Conservation (phyloP, 2,113 vertebrate genomes). For the Melanerpes aurifrons region DNA sequence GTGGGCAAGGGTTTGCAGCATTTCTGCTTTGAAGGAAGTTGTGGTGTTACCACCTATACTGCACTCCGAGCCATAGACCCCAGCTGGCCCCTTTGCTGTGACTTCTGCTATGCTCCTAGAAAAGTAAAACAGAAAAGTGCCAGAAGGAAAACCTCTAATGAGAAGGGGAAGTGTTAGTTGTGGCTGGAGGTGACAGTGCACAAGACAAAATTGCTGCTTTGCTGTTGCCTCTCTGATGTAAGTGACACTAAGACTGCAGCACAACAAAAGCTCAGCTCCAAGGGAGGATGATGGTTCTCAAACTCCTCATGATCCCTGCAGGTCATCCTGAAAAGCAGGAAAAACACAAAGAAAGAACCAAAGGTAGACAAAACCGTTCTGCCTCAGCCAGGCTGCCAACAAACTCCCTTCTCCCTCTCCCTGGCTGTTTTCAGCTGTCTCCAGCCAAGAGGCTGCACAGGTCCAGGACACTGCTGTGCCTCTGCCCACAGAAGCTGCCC, state of each 20-base stretch:
- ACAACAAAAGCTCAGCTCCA: not conserved
- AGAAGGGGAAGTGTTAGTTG: constrained; percentile 39
- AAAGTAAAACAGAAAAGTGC: not conserved
- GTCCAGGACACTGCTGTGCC: accelerated
- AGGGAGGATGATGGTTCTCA: not conserved
- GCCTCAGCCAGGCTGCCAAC: not conserved
- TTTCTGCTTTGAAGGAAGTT: not conserved
- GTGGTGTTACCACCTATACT: not conserved
- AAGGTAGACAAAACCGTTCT: not conserved
- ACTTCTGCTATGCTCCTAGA: not conserved
- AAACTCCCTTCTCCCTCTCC: not conserved
- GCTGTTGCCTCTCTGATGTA: not conserved
- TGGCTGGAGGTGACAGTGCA: constrained; percentile 18
- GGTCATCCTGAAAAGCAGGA: not conserved
- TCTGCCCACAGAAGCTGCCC: not conserved
- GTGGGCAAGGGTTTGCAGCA: not conserved
- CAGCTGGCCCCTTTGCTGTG: not conserved
- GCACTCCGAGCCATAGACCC: not conserved
- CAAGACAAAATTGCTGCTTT: constrained; percentile 3
- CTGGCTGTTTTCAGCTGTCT: not conserved
- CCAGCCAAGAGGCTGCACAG: not conserved
- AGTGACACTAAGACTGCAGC: not conserved
- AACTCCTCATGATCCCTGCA: not conserved
- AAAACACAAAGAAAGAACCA: constrained; percentile 9
- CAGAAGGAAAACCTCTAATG: not conserved